A percentile compares a stretch with the other conserved stretches of the same genome.
phyloP scores from a whole-genome alignment of 2,113 vertebrate species.

The Amphiprion percula region DNA sequence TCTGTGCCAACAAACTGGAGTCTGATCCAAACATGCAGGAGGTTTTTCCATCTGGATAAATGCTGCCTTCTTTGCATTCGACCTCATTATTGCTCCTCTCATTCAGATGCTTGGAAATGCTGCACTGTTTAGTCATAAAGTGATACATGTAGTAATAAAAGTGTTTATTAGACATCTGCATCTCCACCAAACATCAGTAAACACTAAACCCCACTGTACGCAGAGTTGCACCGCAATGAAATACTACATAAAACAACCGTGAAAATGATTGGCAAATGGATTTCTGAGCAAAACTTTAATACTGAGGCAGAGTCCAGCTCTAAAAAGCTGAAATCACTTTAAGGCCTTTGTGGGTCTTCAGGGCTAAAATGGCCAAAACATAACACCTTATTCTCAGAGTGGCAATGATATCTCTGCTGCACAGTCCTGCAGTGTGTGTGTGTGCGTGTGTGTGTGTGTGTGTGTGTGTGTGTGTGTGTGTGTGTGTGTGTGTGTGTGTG shows the following conservation, averaged over 20 bases:
- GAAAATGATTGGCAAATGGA: not conserved
- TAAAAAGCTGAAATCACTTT: slow-evolving; percentile 37
- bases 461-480: slow-evolving; percentile 52
- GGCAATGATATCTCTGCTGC: slow-evolving; percentile 71
- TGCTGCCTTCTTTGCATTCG: no score
- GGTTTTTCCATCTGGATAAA: no score
- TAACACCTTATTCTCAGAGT: slow-evolving; percentile 54
- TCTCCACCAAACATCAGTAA: not conserved
- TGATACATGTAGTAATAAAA: not conserved
- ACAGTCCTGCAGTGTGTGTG: slow-evolving; percentile 52
- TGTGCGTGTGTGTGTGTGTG: slow-evolving; percentile 53
- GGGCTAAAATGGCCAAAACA: slow-evolving; percentile 66
- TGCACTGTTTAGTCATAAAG: not conserved
- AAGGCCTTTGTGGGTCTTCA: slow-evolving; percentile 48
- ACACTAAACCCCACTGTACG: slow-evolving; percentile 8
- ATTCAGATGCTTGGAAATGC: not conserved
- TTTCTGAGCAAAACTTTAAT: slow-evolving; percentile 3
- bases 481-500: slow-evolving; percentile 63
- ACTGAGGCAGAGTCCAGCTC: not conserved
- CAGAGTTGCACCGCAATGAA: not conserved
- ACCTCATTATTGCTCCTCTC: not conserved
- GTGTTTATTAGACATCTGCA: not conserved
- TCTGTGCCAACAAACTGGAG: no score
- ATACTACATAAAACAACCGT: slow-evolving; percentile 8
- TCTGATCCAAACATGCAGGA: no score